Evolutionary conservation across 2,888 invertebrate species (phyloP), one percentile per base, ranked within the genome.

Genomic region (Eucera pruinosa): DNA sequence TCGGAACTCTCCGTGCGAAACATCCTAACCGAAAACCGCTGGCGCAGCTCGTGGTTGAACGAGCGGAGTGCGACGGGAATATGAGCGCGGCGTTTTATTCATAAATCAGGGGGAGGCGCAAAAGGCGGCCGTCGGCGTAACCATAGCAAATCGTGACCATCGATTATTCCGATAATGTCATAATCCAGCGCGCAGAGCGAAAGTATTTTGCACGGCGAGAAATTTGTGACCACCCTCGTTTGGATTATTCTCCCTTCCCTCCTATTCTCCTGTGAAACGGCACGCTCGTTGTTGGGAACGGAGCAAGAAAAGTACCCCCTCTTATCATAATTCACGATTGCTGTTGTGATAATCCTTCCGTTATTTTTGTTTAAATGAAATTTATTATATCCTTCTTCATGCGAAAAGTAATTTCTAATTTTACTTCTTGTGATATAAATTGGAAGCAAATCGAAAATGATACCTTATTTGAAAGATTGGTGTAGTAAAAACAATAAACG

Each of bases 121-220:
- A 81, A 81, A 84, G 84, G 61, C 69, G 48, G 52, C 69, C 67
- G 55, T 73, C 72, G 78, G 74, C 61, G 60, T 68, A 61, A 71
- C 78, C 73, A 45, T 69, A 71, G 80, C 78, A 67, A 85, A 84
- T 85, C 80, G 76, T 73, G 75, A 57, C 76, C 78, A 80, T 84
- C 85, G 84, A 82, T 84, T 85, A 78, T 72, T 33, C 67, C 69
- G 82, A 82, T 84, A 84, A 84, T 74, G 85, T 84, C 82, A 82
- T 84, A 85, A 84, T 84, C 80, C 69, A 47, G 43, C 54, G 5
- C 13, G 20, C 52, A 23, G 41, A 11, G n/a, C 27, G 45, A 54
- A 62, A 25, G 66, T 67, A 54, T 57, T 70, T 70, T 33, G 50
- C 50, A 6, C 55, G 45, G 1, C 15, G 36, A 27, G 72, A 71